Conservation (phyloP, 2,113 vertebrate genomes). For the Geococcyx californianus region DNA sequence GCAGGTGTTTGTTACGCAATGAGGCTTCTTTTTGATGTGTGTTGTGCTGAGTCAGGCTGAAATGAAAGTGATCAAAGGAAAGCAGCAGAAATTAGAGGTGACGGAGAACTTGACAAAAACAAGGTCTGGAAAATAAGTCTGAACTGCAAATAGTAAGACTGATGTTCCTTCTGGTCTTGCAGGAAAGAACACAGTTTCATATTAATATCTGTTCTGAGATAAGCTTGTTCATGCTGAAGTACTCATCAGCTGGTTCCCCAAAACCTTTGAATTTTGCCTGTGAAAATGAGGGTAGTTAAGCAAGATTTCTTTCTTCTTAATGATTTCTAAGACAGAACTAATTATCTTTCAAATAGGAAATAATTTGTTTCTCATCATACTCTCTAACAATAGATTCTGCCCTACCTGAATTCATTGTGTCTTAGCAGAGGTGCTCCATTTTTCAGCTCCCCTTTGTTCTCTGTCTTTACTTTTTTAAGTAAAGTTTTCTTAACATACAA, state of each 20-base stretch:
- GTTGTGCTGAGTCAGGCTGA: not conserved
- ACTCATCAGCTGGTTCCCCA: not conserved
- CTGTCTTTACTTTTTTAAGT: not conserved
- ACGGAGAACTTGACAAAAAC: not conserved
- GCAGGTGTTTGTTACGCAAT: not conserved
- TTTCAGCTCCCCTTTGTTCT: not conserved
- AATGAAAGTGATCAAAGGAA: not conserved
- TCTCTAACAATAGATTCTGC: not conserved
- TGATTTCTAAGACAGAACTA: not conserved
- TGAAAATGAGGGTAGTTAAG: not conserved
- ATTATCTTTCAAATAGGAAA: not conserved
- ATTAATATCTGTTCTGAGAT: not conserved
- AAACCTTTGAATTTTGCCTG: not conserved
- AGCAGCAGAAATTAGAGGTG: not conserved
- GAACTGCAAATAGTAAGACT: not conserved
- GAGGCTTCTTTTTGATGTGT: not conserved
- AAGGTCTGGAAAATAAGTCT: not conserved
- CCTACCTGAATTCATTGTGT: not conserved
- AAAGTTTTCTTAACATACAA: not conserved
- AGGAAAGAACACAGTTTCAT: not conserved
- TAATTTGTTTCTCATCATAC: not conserved
- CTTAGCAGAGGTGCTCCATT: not conserved
- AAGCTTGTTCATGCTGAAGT: not conserved
- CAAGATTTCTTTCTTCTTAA: not conserved
- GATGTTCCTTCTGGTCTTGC: not conserved